Evolutionary conservation across 1,140 invertebrate genomes (phyloP).

Genomic region (Camponotus pennsylvanicus): DNA sequence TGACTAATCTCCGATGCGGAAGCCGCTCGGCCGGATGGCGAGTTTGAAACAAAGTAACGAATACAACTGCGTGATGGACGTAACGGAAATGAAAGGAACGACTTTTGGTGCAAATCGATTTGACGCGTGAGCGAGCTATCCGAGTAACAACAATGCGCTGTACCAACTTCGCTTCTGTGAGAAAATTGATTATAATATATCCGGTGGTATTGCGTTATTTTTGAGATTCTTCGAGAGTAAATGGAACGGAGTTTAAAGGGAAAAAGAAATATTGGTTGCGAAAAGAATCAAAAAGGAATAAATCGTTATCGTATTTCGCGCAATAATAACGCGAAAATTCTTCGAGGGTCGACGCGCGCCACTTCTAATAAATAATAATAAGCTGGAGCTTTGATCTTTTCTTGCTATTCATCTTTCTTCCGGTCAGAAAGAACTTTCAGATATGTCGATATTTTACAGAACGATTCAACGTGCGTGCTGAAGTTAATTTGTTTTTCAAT

Average conservation of each 20-base stretch:
- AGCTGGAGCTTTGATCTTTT: slow-evolving; percentile 12
- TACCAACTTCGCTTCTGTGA: not conserved
- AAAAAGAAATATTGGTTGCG: slow-evolving; percentile 36
- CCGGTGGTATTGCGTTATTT: not conserved
- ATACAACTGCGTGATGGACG: slow-evolving; percentile 1
- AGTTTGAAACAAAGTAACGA: slow-evolving; percentile 55
- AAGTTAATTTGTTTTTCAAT: slow-evolving; percentile 10
- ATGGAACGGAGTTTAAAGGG: not conserved
- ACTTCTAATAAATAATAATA: slow-evolving; percentile 70
- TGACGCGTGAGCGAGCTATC: slow-evolving; percentile 3
- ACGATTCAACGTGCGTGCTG: not conserved
- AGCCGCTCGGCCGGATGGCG: slow-evolving; percentile 12
- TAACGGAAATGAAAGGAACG: slow-evolving; percentile 23
- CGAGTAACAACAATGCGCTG: not conserved
- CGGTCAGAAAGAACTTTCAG: slow-evolving; percentile 41
- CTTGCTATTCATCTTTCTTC: not conserved
- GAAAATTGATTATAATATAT: not conserved
- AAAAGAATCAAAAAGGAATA: slow-evolving; percentile 60
- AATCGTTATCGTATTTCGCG: slow-evolving; percentile 64
- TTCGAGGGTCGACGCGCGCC: slow-evolving; percentile 51
- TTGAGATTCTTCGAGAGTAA: slow-evolving; percentile 16
- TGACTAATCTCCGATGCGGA: slow-evolving; percentile 67
- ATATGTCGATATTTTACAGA: not conserved
- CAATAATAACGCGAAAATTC: slow-evolving; percentile 66
- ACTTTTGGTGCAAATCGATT: slow-evolving; percentile 37